A percentile compares a stretch with the other conserved stretches of the same genome.
phyloP scores from a whole-genome alignment of 2,888 invertebrate genomes.

The Leucoma salicis region DNA sequence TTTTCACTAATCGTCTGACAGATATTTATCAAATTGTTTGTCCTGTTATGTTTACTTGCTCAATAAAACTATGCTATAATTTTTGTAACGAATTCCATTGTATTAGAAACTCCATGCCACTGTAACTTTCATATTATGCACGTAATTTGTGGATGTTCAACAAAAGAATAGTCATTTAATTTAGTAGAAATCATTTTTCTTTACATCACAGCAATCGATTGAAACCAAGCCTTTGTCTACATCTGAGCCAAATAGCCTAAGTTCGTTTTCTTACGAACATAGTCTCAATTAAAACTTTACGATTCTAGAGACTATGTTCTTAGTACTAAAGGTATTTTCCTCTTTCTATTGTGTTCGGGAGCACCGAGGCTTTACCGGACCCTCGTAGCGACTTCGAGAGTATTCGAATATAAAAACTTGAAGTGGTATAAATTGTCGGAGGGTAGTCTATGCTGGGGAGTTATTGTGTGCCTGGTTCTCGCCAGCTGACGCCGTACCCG shows the following conservation, averaged over 20 bases:
- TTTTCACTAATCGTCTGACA: too few species aligned
- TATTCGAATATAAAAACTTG: slow-evolving; percentile 66
- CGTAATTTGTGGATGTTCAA: too few species aligned
- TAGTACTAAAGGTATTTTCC: slow-evolving; percentile 34
- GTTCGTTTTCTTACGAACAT: slow-evolving; percentile 4
- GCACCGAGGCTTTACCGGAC: slow-evolving; percentile 17
- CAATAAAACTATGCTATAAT: too few species aligned
- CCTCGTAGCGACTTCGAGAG: slow-evolving; percentile 33
- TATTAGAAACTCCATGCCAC: too few species aligned
- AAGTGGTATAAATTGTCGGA: slow-evolving; percentile 63
- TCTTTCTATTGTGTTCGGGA: slow-evolving; percentile 39
- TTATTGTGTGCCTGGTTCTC: slow-evolving; percentile 44
- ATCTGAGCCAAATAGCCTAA: slow-evolving; percentile 13
- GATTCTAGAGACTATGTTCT: slow-evolving; percentile 19
- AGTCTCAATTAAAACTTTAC: slow-evolving; percentile 27
- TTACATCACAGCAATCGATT: not conserved
- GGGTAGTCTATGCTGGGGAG: slow-evolving; percentile 32
- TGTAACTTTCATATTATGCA: too few species aligned
- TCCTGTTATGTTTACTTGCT: too few species aligned
- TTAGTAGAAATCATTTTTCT: too few species aligned
- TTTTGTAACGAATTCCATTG: too few species aligned
- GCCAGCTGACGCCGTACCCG: slow-evolving; percentile 52
- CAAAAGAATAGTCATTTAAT: too few species aligned
- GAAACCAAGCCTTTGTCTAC: slow-evolving; percentile 12
- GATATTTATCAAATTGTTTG: too few species aligned